These are phyloP conservation scores for Nyctalus aviator DNA, from an alignment of 2,797 vertebrate genomes.

Conservation along the genomic window DNA sequence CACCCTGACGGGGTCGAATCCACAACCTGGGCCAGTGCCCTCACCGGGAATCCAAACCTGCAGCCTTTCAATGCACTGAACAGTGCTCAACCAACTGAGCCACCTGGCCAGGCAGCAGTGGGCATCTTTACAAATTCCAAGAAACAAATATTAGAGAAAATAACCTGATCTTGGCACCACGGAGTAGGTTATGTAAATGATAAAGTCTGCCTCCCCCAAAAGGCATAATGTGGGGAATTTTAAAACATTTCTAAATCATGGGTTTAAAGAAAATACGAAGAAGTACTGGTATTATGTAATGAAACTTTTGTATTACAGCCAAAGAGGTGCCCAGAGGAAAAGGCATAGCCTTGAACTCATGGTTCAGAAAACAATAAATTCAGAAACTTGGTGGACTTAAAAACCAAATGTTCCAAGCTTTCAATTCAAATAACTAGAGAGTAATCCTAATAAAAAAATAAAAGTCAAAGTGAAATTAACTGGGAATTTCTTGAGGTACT, in stretches of 20 bases:
- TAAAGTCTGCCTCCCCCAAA: neutral
- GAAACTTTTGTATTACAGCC: too few relatives aligned
- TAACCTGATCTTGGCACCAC: neutral
- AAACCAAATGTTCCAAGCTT: neutral
- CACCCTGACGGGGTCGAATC: neutral
- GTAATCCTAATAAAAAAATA: neutral
- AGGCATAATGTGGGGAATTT: neutral
- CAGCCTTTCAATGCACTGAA: neutral
- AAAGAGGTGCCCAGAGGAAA: neutral
- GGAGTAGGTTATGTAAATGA: neutral
- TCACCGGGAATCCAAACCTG: neutral
- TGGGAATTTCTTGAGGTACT: neutral
- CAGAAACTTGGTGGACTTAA: neutral
- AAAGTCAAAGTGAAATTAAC: neutral
- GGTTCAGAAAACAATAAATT: neutral
- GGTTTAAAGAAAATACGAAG: neutral
- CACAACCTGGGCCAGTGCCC: neutral
- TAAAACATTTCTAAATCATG: neutral
- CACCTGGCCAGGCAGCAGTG: neutral
- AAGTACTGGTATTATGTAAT: too few relatives aligned
- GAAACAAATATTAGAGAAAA: neutral
- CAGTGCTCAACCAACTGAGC: neutral
- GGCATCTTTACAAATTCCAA: neutral
- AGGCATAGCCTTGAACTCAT: neutral
- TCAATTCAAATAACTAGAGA: neutral